phyloP scores from a whole-genome alignment of 1,140 invertebrate genomes.

The Penaeus chinensis region DNA sequence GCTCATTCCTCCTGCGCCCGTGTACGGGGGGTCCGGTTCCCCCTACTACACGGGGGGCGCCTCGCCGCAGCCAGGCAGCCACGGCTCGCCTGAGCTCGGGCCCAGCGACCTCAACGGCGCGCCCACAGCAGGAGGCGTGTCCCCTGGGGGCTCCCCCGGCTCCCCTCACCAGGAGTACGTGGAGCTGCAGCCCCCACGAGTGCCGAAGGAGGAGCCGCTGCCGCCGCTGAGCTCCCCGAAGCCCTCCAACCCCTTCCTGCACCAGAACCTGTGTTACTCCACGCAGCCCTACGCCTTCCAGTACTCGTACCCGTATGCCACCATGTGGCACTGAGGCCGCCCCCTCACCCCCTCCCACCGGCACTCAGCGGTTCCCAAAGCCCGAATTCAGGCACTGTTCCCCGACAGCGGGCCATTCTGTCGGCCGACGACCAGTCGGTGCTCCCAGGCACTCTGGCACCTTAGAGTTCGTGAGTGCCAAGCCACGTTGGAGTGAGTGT shows the following conservation, averaged over 20 bases:
- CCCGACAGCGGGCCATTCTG: not conserved
- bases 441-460: not conserved
- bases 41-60: slow-evolving; percentile 54
- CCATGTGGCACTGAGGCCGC: slow-evolving; percentile 62
- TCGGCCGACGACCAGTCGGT: too few species aligned
- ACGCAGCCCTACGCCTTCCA: slow-evolving; percentile 54
- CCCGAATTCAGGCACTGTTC: not conserved
- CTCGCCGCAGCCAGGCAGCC: slow-evolving; percentile 38
- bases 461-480: not conserved
- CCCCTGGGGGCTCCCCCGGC: slow-evolving; percentile 42
- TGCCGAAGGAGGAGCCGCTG: slow-evolving; percentile 49
- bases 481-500: not conserved
- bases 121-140: slow-evolving; percentile 20
- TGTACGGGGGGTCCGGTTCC: slow-evolving; percentile 35
- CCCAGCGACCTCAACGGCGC: slow-evolving; percentile 13
- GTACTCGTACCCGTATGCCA: slow-evolving; percentile 60
- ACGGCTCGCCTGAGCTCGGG: slow-evolving; percentile 36
- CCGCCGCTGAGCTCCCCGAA: slow-evolving; percentile 51
- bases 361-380: not conserved
- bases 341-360: not conserved
- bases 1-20: slow-evolving; percentile 43
- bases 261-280: slow-evolving; percentile 61
- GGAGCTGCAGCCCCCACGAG: slow-evolving; percentile 57
- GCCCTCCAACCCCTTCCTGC: slow-evolving; percentile 51
- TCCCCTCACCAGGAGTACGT: slow-evolving; percentile 52